Conservation (phyloP, 2,797 vertebrate genomes). For the Chaetodon trifasciatus region DNA sequence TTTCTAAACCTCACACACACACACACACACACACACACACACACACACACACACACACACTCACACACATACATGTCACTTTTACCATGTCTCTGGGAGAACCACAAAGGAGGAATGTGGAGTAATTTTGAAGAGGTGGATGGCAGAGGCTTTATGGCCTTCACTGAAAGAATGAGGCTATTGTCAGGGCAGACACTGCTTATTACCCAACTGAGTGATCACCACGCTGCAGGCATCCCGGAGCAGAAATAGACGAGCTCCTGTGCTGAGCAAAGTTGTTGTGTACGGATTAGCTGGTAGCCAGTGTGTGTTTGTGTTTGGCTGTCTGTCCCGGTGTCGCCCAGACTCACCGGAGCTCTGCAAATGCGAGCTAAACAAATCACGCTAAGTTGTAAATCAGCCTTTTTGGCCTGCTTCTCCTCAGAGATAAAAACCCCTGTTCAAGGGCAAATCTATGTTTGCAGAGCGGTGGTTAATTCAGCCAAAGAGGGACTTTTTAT, state of each 20-base stretch:
- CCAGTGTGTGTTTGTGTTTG: conserved; percentile 24
- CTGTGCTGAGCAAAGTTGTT: conserved; percentile 39
- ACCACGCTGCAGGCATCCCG: conserved; percentile 30
- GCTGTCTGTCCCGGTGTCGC: too few species aligned
- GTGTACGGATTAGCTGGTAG: conserved; percentile 20
- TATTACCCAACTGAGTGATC: conserved; percentile 44
- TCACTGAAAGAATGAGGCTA: conserved; percentile 64
- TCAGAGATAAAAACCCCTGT: neutral
- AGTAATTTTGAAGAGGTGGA: conserved; percentile 66
- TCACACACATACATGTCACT: conserved; percentile 41
- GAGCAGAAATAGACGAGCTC: conserved; percentile 31
- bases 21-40: conserved; percentile 26
- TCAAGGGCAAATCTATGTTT: neutral
- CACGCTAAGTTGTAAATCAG: conserved; percentile 1
- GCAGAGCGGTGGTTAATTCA: neutral
- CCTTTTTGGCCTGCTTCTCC: neutral
- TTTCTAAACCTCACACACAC: conserved; percentile 12
- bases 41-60: conserved; percentile 1
- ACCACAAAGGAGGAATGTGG: conserved; percentile 63
- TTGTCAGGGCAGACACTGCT: conserved; percentile 67
- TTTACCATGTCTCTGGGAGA: conserved; percentile 56
- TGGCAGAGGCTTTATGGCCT: conserved; percentile 53
- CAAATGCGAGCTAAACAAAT: conserved; percentile 25
- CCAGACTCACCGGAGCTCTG: neutral
- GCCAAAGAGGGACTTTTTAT: too few species aligned